Evolutionary conservation across 2,113 vertebrate genomes (phyloP).

Genomic region (Hassar affinis): DNA sequence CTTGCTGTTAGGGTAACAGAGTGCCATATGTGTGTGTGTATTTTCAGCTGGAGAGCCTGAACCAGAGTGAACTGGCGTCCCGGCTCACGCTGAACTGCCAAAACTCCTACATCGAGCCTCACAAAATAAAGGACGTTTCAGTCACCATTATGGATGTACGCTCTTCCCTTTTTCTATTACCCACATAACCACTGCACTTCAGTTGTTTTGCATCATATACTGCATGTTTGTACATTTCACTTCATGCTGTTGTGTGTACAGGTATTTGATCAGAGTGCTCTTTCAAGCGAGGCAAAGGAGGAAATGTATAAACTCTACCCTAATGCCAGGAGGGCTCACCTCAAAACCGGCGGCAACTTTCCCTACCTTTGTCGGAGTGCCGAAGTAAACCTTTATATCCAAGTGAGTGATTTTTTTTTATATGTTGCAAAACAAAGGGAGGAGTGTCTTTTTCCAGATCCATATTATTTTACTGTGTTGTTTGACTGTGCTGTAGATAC

Average conservation of each 20-base stretch:
- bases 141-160: conserved; percentile 97
- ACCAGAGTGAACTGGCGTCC: conserved; percentile 93
- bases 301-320: conserved; percentile 99
- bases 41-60: conserved; percentile 88
- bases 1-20: conserved; percentile 27
- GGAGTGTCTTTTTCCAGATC: background rate
- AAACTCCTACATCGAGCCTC: conserved; percentile 97
- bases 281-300: conserved; percentile 93
- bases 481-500: conserved; percentile 79
- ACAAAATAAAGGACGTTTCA: conserved; percentile 92
- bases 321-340: conserved; percentile 90
- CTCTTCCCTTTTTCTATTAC: conserved; percentile 1
- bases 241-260: conserved; percentile 49
- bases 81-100: conserved; percentile 97
- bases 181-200: background rate
- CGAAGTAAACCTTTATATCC: conserved; percentile 95
- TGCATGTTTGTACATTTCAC: background rate
- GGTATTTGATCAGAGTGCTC: conserved; percentile 98
- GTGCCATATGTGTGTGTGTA: conserved; percentile 28
- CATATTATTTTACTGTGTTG: background rate
- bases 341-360: conserved; percentile 98
- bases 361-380: conserved; percentile 94
- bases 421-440: background rate
- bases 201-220: background rate
- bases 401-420: conserved; percentile 75